A percentile compares a stretch with the other conserved stretches of the same genome.
phyloP scores from a whole-genome alignment of 35 echinoderm and acorn worm genomes.

The Amphiura filiformis region DNA sequence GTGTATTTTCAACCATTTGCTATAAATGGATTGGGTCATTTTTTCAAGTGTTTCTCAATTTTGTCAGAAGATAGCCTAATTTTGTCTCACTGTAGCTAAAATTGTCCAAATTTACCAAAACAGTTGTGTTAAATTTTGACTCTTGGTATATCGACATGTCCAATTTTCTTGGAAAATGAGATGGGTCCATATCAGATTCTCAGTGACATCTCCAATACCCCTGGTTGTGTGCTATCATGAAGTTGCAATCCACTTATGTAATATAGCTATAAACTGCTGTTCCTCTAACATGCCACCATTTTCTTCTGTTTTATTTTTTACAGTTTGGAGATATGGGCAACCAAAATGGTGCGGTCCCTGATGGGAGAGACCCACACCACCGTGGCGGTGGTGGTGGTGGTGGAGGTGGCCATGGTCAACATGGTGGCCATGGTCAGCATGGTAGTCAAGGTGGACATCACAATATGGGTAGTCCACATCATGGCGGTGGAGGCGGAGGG shows the following conservation, averaged over 20 bases:
- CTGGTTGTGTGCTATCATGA: no score
- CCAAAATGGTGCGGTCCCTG: slow-evolving; percentile 54
- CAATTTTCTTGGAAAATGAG: not conserved
- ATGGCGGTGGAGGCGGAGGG: slow-evolving; percentile 17
- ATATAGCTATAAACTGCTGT: not conserved
- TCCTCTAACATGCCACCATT: no score
- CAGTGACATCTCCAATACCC: not conserved
- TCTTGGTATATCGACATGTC: not conserved
- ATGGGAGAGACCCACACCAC: slow-evolving; percentile 12
- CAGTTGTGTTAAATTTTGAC: not conserved
- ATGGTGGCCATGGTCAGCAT: not conserved
- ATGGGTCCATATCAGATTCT: not conserved
- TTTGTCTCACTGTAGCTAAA: not conserved
- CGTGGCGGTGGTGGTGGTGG: not conserved
- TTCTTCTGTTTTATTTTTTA: slow-evolving; percentile 38
- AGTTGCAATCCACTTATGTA: not conserved
- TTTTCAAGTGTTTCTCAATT: no score
- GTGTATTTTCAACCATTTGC: no score
- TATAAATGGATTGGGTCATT: no score
- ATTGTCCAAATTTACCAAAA: not conserved
- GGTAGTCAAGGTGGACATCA: not conserved
- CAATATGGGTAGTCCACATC: not conserved
- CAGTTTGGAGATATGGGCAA: slow-evolving; percentile 89
- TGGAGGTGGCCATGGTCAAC: not conserved
- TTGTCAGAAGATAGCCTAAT: not conserved